Base-by-base conservation (phyloP, 2,797 vertebrate species). In the Heterohyrax brucei region DNA sequence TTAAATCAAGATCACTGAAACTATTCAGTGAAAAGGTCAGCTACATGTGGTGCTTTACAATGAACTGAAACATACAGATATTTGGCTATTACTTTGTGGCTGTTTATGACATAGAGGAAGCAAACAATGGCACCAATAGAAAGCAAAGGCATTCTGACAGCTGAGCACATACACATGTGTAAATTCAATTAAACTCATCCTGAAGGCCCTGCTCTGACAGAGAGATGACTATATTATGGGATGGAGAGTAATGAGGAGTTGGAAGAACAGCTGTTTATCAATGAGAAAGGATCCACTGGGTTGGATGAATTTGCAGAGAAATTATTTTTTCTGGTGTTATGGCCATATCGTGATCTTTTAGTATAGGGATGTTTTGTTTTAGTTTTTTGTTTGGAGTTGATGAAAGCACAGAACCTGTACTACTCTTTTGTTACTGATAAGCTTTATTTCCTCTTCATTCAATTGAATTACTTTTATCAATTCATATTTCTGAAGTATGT, bases 321-420 rank as follows among this genome's bases (percentile, higher is more conserved):
- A 73, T 92, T 87, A 39, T 39, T 85, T 86, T 94, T 91, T 70
- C 61, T 8, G 86, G 7, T 73, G 24, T 46, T 22, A 5, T 48
- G 73, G 83, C 12, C 21, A 26, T 59, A 68, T 46, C 66, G 70
- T 81, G 46, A 18, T 48, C 53, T 89, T 91, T 93, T 61, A 61
- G 2, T 59, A 30, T 39, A 48, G 18, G 59, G 21, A 8, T 80
- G 7, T 61, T 83, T 87, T 90, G 24, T 75, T 79, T 78, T 50
- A 79, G 64, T 82, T n/a, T 89, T 94, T 95, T 87, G 30, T 79
- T 18, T 79, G 59, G 44, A 30, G 28, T 76, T 87, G 59, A 62
- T 90, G 59, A 80, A 84, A 33, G 8, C 59, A 68, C 19, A 92
- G 84, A 91, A 92, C 10, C 24, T 66, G 26, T 30, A 24, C 39